Base-by-base conservation (phyloP, 2,797 vertebrate species). In the Psittacula derbiana region DNA sequence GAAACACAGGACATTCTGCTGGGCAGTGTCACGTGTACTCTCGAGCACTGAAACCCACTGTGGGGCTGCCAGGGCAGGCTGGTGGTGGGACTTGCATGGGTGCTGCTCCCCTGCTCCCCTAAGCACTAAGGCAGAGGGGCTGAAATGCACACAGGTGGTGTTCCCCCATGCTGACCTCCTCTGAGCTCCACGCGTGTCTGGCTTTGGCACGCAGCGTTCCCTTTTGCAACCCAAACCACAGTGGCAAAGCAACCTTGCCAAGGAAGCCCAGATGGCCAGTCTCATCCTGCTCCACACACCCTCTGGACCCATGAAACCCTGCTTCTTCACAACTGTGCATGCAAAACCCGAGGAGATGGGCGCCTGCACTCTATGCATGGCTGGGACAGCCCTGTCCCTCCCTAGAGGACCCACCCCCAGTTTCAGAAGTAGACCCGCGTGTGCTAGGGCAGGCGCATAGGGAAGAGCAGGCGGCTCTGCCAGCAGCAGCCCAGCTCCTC, bases 291-390 rank as follows among this genome's bases (percentile, higher is more conserved):
- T n/a, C 15, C 30, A 31, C 16, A 38, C 10, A 4, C 15, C 2
- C 17, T 27, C 43, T 0, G 0, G 43, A 52, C 24, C 33, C 64
- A 47, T 0, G 2, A 69, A 71, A 64, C 27, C 53, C 46, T 46
- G 50, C 61, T 88, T 28, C 53, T 88, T 78, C 72, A 62, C 46
- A 83, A 38, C 13, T 1, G 0, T 12, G 6, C 46, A 57, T 11
- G 31, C 57, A 90, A 83, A 50, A 46, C 19, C 20, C 1, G 3
- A 49, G 55, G n/a, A 53, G 13, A 43, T 10, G 30, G 33, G 10
- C 53, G n/a, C 27, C 40, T 2, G 7, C 50, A 53, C 79, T 17
- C 10, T 11, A 46, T 2, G 0, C 0, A 0, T 8, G 50, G 40
- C 41, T 65, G 70, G 70, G 71, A 93, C 31, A 82, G n/a, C 67